A percentile compares a stretch with the other conserved stretches of the same genome.
Conservation (phyloP, 2,113 vertebrate species). For the Heterochromis multidens region DNA sequence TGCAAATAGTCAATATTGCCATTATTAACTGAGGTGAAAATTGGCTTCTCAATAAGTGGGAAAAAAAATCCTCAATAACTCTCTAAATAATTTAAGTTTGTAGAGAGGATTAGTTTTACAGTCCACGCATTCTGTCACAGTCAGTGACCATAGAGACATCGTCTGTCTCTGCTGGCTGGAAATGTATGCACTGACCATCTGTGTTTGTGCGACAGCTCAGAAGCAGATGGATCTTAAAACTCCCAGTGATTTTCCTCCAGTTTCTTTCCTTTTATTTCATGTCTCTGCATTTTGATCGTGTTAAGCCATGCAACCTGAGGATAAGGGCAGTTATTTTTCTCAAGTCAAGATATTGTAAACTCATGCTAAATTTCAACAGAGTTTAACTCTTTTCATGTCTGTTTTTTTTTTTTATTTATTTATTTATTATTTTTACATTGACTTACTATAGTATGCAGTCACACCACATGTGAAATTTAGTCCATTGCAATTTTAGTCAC, state of each 20-base stretch:
- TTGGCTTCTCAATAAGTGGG: neutral
- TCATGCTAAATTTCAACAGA: neutral
- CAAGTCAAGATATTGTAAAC: neutral
- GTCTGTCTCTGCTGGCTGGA: neutral
- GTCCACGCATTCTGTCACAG: neutral
- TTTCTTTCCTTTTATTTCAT: neutral
- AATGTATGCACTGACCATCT: neutral
- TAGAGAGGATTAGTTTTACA: neutral
- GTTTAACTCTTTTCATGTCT: neutral
- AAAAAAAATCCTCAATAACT: neutral
- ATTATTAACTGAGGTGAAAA: neutral
- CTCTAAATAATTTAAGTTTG: neutral
- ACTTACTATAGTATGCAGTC: neutral
- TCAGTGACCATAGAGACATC: neutral
- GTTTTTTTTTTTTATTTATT: fast-evolving
- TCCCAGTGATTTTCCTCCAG: neutral
- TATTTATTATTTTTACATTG: too few relatives aligned
- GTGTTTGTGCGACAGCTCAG: neutral
- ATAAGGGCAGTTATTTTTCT: neutral
- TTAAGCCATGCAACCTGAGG: neutral
- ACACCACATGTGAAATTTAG: neutral
- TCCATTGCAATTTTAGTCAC: neutral
- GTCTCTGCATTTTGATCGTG: neutral
- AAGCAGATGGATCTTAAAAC: neutral
- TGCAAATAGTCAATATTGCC: neutral